Percentiles rank a stretch among this genome's conserved stretches.
phyloP scores from a whole-genome alignment of 1,140 invertebrate species.

The Carposina sasakii region DNA sequence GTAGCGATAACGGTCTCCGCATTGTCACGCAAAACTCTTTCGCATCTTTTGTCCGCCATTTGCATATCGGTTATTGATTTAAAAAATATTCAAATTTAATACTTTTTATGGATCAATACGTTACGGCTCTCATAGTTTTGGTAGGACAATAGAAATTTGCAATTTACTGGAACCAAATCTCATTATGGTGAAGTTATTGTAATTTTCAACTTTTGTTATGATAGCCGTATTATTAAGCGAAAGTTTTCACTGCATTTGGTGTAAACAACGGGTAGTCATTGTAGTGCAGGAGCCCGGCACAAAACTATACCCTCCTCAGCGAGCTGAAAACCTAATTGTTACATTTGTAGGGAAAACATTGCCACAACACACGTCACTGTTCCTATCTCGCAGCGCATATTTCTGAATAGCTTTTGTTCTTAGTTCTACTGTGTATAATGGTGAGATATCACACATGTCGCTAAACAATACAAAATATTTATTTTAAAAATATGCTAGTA shows the following conservation, averaged over 20 bases:
- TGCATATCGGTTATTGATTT: constrained; percentile 72
- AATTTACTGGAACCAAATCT: constrained; percentile 17
- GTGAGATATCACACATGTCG: constrained; percentile 1
- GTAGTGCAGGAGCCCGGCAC: constrained; percentile 26
- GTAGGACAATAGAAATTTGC: constrained; percentile 47
- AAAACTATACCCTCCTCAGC: constrained; percentile 57
- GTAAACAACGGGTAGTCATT: constrained; percentile 42
- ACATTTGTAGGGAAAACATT: constrained; percentile 44
- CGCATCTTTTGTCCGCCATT: constrained; percentile 47
- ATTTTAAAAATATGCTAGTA: too few relatives aligned
- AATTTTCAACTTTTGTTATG: constrained; percentile 1
- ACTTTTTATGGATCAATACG: constrained; percentile 57
- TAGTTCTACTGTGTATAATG: constrained; percentile 52
- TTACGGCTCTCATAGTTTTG: constrained; percentile 58
- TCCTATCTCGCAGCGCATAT: constrained; percentile 45
- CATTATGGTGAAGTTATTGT: not conserved
- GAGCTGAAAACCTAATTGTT: constrained; percentile 58
- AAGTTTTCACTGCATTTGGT: constrained; percentile 34
- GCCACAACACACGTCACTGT: constrained; percentile 55
- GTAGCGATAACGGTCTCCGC: constrained; percentile 61
- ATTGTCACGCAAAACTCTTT: constrained; percentile 61
- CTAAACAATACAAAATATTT: too few relatives aligned
- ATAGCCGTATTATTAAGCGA: constrained; percentile 21
- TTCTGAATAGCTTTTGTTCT: constrained; percentile 67
- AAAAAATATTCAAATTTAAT: constrained; percentile 63